Conservation (phyloP, 2,797 vertebrate genomes). For the Ptychadena robeensis region DNA sequence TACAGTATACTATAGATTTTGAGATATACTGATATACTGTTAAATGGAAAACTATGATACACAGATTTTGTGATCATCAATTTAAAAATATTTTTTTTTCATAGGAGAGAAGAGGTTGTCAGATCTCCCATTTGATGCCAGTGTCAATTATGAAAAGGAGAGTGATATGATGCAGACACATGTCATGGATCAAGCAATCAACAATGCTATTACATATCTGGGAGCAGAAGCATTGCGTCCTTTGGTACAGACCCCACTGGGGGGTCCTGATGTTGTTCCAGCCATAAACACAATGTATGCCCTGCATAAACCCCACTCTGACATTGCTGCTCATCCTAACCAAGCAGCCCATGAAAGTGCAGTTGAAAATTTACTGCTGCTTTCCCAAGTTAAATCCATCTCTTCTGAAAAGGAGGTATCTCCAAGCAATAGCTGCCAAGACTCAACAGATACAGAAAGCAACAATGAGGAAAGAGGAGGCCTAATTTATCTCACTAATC, state of each 20-base stretch:
- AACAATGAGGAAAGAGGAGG: slow-evolving; percentile 86
- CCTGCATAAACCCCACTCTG: slow-evolving; percentile 82
- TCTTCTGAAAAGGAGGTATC: slow-evolving; percentile 92
- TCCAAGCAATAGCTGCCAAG: slow-evolving; percentile 94
- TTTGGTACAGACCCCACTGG: slow-evolving; percentile 91
- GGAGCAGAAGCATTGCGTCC: slow-evolving; percentile 95
- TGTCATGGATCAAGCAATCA: slow-evolving; percentile 98
- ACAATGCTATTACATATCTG: slow-evolving; percentile 96
- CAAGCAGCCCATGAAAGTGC: slow-evolving; percentile 90
- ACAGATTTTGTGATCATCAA: background rate
- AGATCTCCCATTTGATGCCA: slow-evolving; percentile 86
- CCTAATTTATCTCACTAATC: slow-evolving; percentile 96
- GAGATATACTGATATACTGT: too few relatives aligned
- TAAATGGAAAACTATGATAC: too few relatives aligned
- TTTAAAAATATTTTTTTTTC: slow-evolving; percentile 29
- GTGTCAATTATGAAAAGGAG: slow-evolving; percentile 79
- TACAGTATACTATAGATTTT: too few relatives aligned
- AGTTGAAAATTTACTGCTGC: slow-evolving; percentile 92
- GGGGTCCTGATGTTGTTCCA: slow-evolving; percentile 79
- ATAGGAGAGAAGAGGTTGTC: slow-evolving; percentile 92
- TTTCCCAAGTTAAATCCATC: slow-evolving; percentile 93
- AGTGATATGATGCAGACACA: slow-evolving; percentile 92
- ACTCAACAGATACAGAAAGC: slow-evolving; percentile 98
- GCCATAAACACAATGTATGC: slow-evolving; percentile 85
- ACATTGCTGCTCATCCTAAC: slow-evolving; percentile 74